These are phyloP conservation scores for Cichladusa arquata DNA, from an alignment of 2,113 vertebrate genomes.

Conservation along the genomic window DNA sequence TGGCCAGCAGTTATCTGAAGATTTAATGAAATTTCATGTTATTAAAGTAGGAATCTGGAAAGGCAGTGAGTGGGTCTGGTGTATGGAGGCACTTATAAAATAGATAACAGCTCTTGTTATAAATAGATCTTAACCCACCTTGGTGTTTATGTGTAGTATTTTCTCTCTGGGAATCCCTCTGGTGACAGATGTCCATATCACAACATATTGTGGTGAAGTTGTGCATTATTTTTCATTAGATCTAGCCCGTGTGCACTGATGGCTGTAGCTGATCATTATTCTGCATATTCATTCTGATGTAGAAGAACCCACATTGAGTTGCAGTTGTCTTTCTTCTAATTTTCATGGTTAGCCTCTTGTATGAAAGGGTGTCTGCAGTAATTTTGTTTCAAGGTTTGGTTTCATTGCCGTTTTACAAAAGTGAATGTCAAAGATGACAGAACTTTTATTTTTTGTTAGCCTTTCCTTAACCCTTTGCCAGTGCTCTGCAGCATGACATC, in stretches of 20 bases:
- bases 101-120: not conserved
- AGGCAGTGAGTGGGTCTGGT: not conserved
- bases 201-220: not conserved
- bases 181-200: not conserved
- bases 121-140: not conserved
- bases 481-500: not conserved
- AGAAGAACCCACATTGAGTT: not conserved
- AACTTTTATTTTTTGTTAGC: not conserved
- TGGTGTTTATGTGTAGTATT: not conserved
- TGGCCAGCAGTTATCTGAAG: not conserved
- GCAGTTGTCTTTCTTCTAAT: not conserved
- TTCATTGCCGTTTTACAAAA: not conserved
- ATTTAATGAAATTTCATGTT: not conserved
- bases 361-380: not conserved
- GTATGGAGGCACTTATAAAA: not conserved
- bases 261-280: not conserved
- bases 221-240: not conserved
- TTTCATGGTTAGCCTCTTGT: not conserved
- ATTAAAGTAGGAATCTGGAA: not conserved
- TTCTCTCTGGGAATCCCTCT: not conserved
- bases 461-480: not conserved
- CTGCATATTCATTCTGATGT: not conserved
- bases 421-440: not conserved
- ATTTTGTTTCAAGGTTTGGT: not conserved
- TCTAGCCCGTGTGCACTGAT: fast-evolving